These are phyloP conservation scores for Latrodectus geometricus DNA, from an alignment of 1,140 invertebrate species.

Conservation along the genomic window DNA sequence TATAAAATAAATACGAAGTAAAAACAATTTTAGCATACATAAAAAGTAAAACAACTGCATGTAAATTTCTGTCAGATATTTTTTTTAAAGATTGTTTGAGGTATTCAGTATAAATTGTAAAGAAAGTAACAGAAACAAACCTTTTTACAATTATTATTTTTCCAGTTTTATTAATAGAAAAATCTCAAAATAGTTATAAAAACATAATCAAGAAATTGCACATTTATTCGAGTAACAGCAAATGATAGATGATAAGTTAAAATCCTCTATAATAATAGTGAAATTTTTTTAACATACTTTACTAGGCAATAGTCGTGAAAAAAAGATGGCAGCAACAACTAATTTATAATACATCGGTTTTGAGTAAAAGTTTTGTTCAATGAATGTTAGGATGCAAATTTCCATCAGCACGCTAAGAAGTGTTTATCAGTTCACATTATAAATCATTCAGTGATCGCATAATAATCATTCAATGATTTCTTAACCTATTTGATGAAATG, in stretches of 20 bases:
- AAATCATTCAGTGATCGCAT: no score
- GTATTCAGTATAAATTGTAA: not conserved
- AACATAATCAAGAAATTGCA: not conserved
- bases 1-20: not conserved
- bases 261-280: not conserved
- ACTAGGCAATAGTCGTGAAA: not conserved
- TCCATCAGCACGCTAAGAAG: not conserved
- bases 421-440: no score
- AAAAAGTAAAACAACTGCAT: not conserved
- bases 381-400: not conserved
- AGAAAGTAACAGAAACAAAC: not conserved
- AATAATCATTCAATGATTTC: no score
- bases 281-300: not conserved
- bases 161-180: not conserved
- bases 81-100: not conserved
- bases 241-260: not conserved
- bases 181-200: not conserved
- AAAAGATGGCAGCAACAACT: not conserved
- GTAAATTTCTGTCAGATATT: not conserved
- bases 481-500: no score
- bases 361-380: not conserved
- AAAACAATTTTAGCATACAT: not conserved
- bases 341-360: not conserved
- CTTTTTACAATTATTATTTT: not conserved
- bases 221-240: not conserved